phyloP scores from a whole-genome alignment of 2,113 vertebrate species.

The Micronycteris hirsuta region DNA sequence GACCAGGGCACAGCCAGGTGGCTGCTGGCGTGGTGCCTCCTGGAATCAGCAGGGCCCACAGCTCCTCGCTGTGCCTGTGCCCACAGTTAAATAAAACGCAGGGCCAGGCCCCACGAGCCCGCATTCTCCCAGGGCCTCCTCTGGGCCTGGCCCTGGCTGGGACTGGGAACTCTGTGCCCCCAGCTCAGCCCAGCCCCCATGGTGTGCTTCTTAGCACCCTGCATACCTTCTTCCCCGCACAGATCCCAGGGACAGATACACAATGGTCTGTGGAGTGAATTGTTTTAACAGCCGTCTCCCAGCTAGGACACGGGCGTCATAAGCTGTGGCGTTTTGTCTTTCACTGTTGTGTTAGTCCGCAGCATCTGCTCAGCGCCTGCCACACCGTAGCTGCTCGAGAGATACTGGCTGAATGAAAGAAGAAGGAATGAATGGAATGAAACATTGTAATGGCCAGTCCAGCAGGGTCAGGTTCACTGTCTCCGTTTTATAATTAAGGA shows the following conservation, averaged over 20 bases:
- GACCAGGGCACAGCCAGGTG: neutral
- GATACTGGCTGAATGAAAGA: neutral
- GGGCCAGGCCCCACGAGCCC: neutral
- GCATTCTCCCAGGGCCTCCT: neutral
- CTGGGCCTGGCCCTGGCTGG: neutral
- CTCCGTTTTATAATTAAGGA: neutral
- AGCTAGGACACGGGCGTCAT: neutral
- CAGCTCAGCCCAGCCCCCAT: neutral
- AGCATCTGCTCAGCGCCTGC: neutral
- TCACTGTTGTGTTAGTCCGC: no score
- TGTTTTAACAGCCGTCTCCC: neutral
- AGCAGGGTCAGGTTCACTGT: neutral
- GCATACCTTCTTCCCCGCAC: neutral
- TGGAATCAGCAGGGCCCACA: neutral
- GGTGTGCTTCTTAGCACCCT: neutral
- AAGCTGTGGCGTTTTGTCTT: neutral
- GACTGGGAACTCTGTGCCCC: neutral
- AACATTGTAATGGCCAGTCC: neutral
- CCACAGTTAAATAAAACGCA: neutral
- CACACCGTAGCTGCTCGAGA: neutral
- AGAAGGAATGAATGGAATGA: neutral
- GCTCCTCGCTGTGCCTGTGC: neutral
- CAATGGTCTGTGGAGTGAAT: neutral
- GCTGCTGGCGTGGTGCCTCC: neutral
- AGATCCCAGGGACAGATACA: neutral